Evolutionary conservation across 2,888 invertebrate genomes (phyloP), one percentile per base, ranked within the genome.

Genomic region (Petrophora chlorosata): DNA sequence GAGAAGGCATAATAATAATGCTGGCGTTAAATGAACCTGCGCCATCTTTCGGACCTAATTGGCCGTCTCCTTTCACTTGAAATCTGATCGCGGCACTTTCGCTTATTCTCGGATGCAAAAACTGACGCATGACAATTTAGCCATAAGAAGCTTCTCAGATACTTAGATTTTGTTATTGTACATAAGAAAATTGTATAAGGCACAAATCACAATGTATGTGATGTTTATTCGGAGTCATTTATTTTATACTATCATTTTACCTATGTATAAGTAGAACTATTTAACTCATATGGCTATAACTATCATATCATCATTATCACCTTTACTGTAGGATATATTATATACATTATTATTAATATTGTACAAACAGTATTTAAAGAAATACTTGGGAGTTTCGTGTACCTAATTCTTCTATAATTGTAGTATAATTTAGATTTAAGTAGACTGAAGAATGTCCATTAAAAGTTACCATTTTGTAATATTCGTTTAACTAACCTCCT

Each of bases 21-120:
- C 33, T 4, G 12, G 12, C 15, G 26, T 34, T 35, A 19, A 26
- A 39, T 30, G 40, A 30, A 29, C 28, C 40, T 30, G 33, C 17
- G 40, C 29, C 40, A 41, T 47, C 29, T 35, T 45, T 26, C 13
- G 9, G 29, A 8, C 34, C 16, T 35, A 28, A 47, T 16, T 46
- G 46, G 34, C 17, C 12, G 40, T 47, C 16, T 47, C 47, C 47
- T 47, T 47, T 47, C 47, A 47, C 47, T 40, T 17, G 29, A 25
- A n/a, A 8, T 38, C n/a, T n/a, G n/a, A 13, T 19, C 12, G 7
- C 19, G 5, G 3, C 23, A 29, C 47, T 41, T 40, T 40, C 40
- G 28, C 34, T 41, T 30, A 15, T 17, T 38, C 12, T 9, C 19
- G 19, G 23, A 29, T 15, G 28, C 28, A 14, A 32, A 32, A 17